Base-by-base conservation (phyloP, 2,113 vertebrate genomes). In the Platichthys flesus region DNA sequence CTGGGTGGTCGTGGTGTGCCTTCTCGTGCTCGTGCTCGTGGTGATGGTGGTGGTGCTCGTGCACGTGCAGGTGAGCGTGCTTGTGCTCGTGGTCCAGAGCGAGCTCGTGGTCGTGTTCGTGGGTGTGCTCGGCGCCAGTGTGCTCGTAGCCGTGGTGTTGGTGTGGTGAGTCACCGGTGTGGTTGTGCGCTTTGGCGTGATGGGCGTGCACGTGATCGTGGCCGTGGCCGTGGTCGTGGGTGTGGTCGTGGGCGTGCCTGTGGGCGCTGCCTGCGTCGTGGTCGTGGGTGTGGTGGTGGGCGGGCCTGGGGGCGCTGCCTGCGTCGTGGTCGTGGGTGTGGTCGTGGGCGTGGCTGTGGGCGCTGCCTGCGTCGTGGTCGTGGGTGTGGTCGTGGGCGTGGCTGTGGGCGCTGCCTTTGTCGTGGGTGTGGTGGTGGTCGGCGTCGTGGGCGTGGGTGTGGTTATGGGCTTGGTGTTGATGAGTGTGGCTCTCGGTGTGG, bases 41-140 rank as follows among this genome's bases (percentile, higher is more conserved):
- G 68, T 94, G 92, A 59, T 94, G 94, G 67, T 93, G 92, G 67
- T 95, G 93, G 83, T 95, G 94, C 79, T 95, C 93, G 2, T 95
- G 89, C 3, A 84, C 83, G 2, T 94, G 93, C 66, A 93, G 84
- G 74, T 94, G 94, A 23, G 15, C 26, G 59, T 94, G 93, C 42
- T 88, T 88, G 84, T 95, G 94, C 7, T 92, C 79, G 10, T 95
- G 94, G 75, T 94, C 93, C 52, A 94, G 86, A 1, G 91, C 90
- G 0, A 89, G 9, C 69, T 94, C 93, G 1, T 94, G 93, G 74
- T 94, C 93, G 2, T 94, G 93, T 2, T 94, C 88, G 5, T 94
- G 93, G 2, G 92, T 93, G 79, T 92, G 85, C 0, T 9, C 37
- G 9, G 51, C 65, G 0, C 45, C 66, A 1, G 47, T 20, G 3